Evolutionary conservation across 2,113 vertebrate genomes (phyloP), one percentile per base, ranked within the genome.

Genomic region (Calidris pygmaea): DNA sequence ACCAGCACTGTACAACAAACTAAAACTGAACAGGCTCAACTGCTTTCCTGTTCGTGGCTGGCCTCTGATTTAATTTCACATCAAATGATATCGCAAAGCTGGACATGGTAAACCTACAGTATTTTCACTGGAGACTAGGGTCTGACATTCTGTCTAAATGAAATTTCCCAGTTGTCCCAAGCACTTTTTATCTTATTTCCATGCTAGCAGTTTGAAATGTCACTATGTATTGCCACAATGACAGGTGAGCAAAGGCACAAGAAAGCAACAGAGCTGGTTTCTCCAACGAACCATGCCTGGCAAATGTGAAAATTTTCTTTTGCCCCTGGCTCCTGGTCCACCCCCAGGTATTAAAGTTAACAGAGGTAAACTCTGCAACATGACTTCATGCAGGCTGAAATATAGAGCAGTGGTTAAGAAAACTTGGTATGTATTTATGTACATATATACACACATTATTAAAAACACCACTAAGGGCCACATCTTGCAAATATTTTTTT

Each of bases 111-210:
- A 97, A 97, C 93, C 94, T 95, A 93, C 82, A 90, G 85, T 95
- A 96, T 96, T 98, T 97, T 97, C 93, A 89, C 97, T 45, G 93
- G 95, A 97, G 96, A 96, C 93, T 26, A 75, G 63, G 87, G 93
- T 84, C 95, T 98, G 97, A 97, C 98, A 96, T 96, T 96, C 93
- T 97, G 95, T 95, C 95, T 95, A 97, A 98, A 97, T 97, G 95
- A 98, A 97, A 98, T 98, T 98, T 98, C 97, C 97, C 97, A 98
- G 97, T 96, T 98, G 98, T 98, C 97, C 97, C 92, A 95, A 97
- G 85, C 95, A 97, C 96, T 98, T 97, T 98, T 96, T 94, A 97
- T 97, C 95, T 97, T 95, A 96, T 96, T 98, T 97, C 97, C 95
- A 98, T 41, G 78, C 95, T 76, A 82, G 97, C 91, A 71, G 95